A percentile compares a stretch with the other conserved stretches of the same genome.
Evolutionary conservation across 1,140 invertebrate genomes (phyloP).

Genomic region (Heterodera carotae): DNA sequence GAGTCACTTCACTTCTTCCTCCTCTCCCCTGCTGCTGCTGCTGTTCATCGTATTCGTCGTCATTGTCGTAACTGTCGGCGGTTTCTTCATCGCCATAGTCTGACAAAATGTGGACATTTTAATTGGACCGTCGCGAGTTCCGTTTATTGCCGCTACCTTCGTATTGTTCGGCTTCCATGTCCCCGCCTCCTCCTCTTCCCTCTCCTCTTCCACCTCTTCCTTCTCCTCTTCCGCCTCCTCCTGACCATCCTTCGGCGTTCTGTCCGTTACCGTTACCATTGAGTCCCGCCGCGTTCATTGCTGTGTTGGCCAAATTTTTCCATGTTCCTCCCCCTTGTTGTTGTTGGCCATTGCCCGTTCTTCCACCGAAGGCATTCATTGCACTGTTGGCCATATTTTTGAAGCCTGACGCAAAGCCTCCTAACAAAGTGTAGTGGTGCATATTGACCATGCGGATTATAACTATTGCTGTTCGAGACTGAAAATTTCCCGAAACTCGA

Average conservation of each 20-base stretch:
- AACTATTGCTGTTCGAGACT: no score
- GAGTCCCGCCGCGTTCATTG: not conserved
- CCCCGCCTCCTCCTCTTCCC: not conserved
- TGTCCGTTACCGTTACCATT: not conserved
- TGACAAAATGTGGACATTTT: no score
- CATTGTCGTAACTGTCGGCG: not conserved
- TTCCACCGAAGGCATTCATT: not conserved
- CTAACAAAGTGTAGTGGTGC: not conserved
- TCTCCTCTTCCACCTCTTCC: no score
- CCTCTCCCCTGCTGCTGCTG: no score
- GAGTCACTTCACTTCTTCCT: not conserved
- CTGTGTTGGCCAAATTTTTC: not conserved
- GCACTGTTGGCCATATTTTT: not conserved
- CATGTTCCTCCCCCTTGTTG: not conserved
- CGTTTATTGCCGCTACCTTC: not conserved
- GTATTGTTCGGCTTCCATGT: not conserved
- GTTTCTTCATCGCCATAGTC: not conserved
- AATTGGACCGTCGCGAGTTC: no score
- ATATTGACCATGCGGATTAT: no score
- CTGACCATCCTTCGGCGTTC: not conserved
- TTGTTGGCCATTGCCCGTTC: not conserved
- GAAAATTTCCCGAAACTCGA: no score
- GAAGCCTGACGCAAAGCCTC: not conserved
- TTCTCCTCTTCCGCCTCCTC: not conserved
- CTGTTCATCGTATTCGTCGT: not conserved